Evolutionary conservation across 2,113 vertebrate species (phyloP).

Genomic region (Chascanopsetta lugubris): DNA sequence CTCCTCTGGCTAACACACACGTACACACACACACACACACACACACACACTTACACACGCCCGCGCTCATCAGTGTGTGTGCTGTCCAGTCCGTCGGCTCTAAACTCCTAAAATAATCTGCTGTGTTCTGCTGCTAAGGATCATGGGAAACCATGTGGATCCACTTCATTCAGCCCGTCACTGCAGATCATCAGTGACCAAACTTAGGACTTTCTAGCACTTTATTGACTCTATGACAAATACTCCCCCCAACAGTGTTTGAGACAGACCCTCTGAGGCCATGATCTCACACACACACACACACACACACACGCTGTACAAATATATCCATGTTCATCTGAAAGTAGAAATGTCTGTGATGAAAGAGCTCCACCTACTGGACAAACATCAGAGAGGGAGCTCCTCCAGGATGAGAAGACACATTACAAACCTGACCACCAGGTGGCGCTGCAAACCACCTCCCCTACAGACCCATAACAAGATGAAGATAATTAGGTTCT

Average conservation of each 20-base stretch:
- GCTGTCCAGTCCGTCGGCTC: conserved; percentile 27
- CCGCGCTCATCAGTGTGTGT: conserved; percentile 11
- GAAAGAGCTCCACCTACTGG: conserved; percentile 23
- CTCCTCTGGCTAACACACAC: conserved; percentile 87
- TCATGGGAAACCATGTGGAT: conserved; percentile 54
- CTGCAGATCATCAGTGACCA: conserved; percentile 40
- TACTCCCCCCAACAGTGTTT: not conserved
- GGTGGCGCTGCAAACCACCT: not conserved
- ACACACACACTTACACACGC: conserved; percentile 7
- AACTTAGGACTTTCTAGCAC: conserved; percentile 18
- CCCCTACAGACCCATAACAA: no score
- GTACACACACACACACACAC: conserved; percentile 39
- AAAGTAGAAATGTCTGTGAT: not conserved
- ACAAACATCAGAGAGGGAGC: not conserved
- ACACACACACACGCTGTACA: not conserved
- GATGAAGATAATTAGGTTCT: not conserved
- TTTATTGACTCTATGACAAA: conserved; percentile 2
- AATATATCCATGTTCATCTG: not conserved
- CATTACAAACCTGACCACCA: not conserved
- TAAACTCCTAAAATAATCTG: conserved; percentile 29
- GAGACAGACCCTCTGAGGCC: not conserved
- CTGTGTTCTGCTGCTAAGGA: conserved; percentile 54
- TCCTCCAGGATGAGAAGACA: no score
- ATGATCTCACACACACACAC: not conserved
- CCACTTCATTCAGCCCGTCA: conserved; percentile 40